These are phyloP conservation scores for Hippocampus kuda DNA, from an alignment of 2,797 vertebrate genomes.

Conservation along the genomic window DNA sequence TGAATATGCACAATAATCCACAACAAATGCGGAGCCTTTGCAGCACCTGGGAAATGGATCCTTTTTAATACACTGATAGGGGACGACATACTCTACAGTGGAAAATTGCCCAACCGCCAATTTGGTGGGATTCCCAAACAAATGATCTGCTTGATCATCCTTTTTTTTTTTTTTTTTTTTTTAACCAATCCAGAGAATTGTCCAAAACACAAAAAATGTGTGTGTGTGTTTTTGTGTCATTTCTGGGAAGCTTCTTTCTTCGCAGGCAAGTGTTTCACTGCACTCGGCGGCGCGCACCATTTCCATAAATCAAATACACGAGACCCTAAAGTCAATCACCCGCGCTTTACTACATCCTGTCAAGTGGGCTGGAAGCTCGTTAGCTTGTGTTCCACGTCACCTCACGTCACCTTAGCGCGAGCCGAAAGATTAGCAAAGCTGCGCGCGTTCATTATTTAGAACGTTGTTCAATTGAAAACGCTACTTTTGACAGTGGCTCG, in stretches of 20 bases:
- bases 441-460: background rate
- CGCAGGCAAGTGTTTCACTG: background rate
- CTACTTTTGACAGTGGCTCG: background rate
- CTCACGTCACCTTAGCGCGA: background rate
- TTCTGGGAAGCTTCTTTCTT: background rate
- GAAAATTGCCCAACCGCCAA: background rate
- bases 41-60: slow-evolving; percentile 4
- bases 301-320: background rate
- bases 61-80: slow-evolving; percentile 1
- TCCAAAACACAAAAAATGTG: no score
- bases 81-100: slow-evolving; percentile 4
- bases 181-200: no score
- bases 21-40: slow-evolving; percentile 20
- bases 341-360: background rate
- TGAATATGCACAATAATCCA: slow-evolving; percentile 33
- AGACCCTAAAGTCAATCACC: background rate
- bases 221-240: background rate
- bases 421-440: background rate
- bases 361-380: background rate
- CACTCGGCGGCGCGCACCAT: background rate
- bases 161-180: no score
- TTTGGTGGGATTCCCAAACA: background rate
- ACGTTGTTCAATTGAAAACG: background rate
- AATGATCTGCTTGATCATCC: no score
- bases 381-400: background rate